Conservation (phyloP, 2,888 invertebrate species). For the Pandemis heparana region DNA sequence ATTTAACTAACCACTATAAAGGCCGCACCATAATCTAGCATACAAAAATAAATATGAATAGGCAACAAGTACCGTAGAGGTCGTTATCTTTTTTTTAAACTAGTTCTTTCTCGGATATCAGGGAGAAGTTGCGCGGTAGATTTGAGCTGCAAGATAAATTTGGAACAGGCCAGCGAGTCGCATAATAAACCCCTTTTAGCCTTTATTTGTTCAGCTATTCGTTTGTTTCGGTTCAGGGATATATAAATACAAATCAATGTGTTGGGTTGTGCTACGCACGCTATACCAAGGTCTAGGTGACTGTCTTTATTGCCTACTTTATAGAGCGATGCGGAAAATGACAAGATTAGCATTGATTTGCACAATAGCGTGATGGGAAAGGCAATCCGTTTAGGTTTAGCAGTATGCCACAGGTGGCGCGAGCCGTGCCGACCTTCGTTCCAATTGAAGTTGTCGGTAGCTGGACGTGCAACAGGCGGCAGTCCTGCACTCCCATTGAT, state of each 20-base stretch:
- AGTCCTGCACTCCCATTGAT: slow-evolving; percentile 19
- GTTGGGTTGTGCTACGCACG: neutral
- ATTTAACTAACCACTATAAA: slow-evolving; percentile 31
- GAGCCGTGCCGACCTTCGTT: slow-evolving; percentile 50
- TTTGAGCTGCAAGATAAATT: slow-evolving; percentile 24
- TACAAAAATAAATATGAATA: slow-evolving; percentile 7
- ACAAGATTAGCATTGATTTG: slow-evolving; percentile 18
- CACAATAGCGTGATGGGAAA: slow-evolving; percentile 44
- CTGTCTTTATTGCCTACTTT: neutral
- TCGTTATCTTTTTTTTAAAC: slow-evolving; percentile 26
- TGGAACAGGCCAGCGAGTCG: slow-evolving; percentile 24
- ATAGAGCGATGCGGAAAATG: slow-evolving; percentile 5
- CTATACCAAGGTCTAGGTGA: neutral
- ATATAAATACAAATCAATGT: neutral
- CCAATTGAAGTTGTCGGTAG: slow-evolving; percentile 44
- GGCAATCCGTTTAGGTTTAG: slow-evolving; percentile 49
- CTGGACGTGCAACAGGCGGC: slow-evolving; percentile 35
- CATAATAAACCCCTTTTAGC: slow-evolving; percentile 20
- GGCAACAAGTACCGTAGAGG: slow-evolving; percentile 23
- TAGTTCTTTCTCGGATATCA: slow-evolving; percentile 24
- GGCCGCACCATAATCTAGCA: slow-evolving; percentile 20
- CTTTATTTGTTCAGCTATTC: slow-evolving; percentile 14
- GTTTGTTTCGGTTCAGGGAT: slow-evolving; percentile 1
- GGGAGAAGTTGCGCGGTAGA: slow-evolving; percentile 19
- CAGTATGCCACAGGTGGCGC: slow-evolving; percentile 55